Base-by-base conservation (phyloP, 2,888 invertebrate genomes). In the Elegia similella region DNA sequence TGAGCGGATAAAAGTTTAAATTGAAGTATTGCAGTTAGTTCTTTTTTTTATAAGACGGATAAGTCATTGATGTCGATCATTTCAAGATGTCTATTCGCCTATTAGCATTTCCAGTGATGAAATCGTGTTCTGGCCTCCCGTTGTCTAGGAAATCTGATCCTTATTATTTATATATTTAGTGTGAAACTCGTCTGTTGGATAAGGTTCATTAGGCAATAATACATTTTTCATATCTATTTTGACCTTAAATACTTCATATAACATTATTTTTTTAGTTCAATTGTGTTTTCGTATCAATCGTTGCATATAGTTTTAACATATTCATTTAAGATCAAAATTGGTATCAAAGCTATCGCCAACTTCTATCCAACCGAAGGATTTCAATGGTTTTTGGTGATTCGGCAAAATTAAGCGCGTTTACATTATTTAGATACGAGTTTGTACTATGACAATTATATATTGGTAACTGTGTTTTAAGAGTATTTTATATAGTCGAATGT, bases 341-440 rank as follows among this genome's bases (percentile, higher is more conserved):
- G 10, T 44, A 34, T 38, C 12, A 42, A 17, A 6, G 42, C 43
- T n/a, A 0, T 10, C n/a, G 3, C n/a, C 13, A 23, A 42, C 29
- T 53, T 34, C 6, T 5, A 43, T 30, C 15, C 42, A 44, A 54
- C 50, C 52, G 44, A 15, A 34, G 47, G 59, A 59, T 59, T 63
- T 66, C 62, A 42, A 34, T 42, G 43, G 59, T 64, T 67, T 76
- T 79, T 80, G 84, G 86, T 84, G 79, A 82, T 85, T 85, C 85
- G 85, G 80, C 84, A 82, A 76, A 70, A 66, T 77, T 75, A 70
- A 75, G 70, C 75, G 73, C 78, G 74, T 69, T 38, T 38, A 62
- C 66, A 67, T 66, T 64, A 69, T 67, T 68, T 65, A 68, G 63
- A 65, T 64, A 67, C 66, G 63, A 64, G 62, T 68, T 69, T 69